Conservation (phyloP, 2,797 vertebrate genomes). For the Luscinia megarhynchos region DNA sequence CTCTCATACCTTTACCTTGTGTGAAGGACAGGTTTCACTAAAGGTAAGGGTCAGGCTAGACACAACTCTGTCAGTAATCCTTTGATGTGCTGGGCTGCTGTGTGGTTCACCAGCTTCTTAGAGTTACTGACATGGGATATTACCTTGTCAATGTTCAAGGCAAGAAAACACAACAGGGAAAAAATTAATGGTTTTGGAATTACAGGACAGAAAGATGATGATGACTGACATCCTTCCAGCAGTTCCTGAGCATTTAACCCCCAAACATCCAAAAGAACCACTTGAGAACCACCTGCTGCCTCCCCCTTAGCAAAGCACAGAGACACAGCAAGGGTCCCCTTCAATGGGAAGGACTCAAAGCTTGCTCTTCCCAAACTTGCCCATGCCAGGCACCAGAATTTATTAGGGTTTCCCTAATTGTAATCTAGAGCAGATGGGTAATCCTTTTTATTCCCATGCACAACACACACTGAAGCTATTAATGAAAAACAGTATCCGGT, state of each 20-base stretch:
- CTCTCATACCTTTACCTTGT: background rate
- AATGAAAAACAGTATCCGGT: background rate
- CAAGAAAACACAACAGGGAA: background rate
- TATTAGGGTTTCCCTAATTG: background rate
- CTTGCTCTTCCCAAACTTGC: background rate
- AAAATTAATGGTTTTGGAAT: background rate
- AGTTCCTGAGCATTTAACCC: background rate
- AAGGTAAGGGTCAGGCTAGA: background rate
- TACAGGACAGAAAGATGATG: background rate
- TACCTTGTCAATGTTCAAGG: background rate
- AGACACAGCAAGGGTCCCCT: rapidly evolving
- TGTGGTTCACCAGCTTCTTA: background rate
- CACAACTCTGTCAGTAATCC: background rate
- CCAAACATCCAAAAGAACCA: background rate
- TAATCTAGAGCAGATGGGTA: background rate
- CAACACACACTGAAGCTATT: background rate
- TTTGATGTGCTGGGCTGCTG: background rate
- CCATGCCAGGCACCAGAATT: background rate
- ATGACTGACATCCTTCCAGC: background rate
- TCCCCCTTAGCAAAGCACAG: background rate
- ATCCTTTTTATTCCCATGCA: background rate
- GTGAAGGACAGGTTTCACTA: background rate
- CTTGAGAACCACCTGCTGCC: background rate
- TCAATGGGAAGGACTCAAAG: background rate
- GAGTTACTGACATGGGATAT: background rate